These are phyloP conservation scores for Piprites chloris DNA, from an alignment of 2,113 vertebrate genomes.

Conservation along the genomic window DNA sequence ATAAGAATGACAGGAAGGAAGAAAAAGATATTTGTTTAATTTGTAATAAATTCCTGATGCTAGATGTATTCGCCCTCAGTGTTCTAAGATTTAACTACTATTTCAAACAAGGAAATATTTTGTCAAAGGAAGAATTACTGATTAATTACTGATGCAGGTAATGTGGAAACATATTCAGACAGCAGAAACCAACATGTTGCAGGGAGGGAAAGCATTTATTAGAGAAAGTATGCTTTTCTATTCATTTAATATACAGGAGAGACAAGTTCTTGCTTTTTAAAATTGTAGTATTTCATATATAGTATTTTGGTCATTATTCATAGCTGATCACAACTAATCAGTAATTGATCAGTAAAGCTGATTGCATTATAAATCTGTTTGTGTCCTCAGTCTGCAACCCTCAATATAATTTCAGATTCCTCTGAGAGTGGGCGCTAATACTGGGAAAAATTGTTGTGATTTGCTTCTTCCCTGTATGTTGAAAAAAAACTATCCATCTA, in stretches of 20 bases:
- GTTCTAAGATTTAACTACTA: background rate
- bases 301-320: background rate
- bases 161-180: background rate
- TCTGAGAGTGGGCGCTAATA: background rate
- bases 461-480: background rate
- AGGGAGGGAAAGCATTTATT: background rate
- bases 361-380: background rate
- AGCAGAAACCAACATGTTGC: background rate
- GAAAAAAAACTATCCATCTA: background rate
- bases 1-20: background rate
- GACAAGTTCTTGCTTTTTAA: background rate
- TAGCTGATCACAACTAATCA: background rate
- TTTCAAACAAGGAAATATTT: slow-evolving; percentile 1
- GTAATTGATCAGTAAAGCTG: background rate
- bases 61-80: background rate
- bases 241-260: background rate
- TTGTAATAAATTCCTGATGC: background rate
- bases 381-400: background rate
- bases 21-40: background rate
- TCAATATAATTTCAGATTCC: background rate
- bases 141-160: background rate
- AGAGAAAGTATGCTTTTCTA: background rate
- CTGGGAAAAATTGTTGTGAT: background rate
- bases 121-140: background rate
- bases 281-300: background rate